Base-by-base conservation (phyloP, 2,888 invertebrate genomes). In the Dastarcus helophoroides region DNA sequence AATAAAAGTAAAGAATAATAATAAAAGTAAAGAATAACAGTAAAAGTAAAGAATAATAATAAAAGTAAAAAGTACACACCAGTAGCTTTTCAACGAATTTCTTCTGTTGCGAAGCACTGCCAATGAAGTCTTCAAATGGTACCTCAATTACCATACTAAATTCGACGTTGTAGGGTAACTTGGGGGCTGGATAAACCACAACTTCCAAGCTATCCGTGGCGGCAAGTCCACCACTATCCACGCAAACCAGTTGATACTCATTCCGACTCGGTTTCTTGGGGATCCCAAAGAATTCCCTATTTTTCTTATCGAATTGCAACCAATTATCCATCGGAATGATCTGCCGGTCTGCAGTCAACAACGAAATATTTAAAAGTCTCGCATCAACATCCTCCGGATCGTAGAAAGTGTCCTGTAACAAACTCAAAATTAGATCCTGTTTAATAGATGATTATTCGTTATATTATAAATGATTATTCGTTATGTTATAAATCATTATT, bases 221-320 rank as follows among this genome's bases (percentile, higher is more conserved):
- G 14, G 73, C 76, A 42, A 79, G 64, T 23, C 79, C 79, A 39
- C 75, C 77, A 6, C 73, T 74, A 52, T 84, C 83, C 51, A 79
- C 74, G 24, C 82, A 82, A 29, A 77, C 71, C 50, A 90, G 62
- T 44, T 84, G 77, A 52, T 86, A 90, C 46, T 81, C 80, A 39
- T 76, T 75, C 8, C 73, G 69, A 15, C 85, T 84, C 11, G 73
- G 69, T 54, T 90, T 81, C 2, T 65, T 64, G 1, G 72, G 65
- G 30, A 94, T 70, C 0, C 91, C 91, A 54, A 76, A 86, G 62
- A 94, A 84, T 63, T 86, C 88, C 50, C 86, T 82, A 63, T 86
- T 88, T 49, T 80, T 81, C 2, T 70, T 67, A 56, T 93, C 89
- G 54, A 91, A 89, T 58, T 89, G 88, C 39, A 94, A 60, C 91